phyloP scores from a whole-genome alignment of 2,888 invertebrate genomes.

The Amphipoea lucens region DNA sequence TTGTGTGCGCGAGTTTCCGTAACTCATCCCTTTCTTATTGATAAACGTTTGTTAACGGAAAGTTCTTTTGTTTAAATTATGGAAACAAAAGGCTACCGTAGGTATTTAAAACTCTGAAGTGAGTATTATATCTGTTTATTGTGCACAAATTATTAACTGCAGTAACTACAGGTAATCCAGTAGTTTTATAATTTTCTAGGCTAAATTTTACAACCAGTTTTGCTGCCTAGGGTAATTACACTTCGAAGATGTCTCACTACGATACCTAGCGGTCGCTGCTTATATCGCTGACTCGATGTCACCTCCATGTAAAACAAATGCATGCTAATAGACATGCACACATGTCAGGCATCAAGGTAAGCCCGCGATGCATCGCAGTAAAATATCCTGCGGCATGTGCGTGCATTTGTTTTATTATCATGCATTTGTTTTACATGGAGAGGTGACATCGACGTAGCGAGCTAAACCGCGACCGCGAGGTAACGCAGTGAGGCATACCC shows the following conservation, averaged over 20 bases:
- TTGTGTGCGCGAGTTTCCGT: slow-evolving; percentile 46
- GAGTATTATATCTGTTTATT: not conserved
- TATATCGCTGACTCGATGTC: not conserved
- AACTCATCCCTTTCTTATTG: slow-evolving; percentile 39
- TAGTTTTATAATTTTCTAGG: not conserved
- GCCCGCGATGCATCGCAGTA: not conserved
- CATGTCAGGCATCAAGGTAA: not conserved
- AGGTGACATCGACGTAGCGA: not conserved
- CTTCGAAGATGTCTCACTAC: not conserved
- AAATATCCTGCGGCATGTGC: not conserved
- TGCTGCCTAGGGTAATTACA: not conserved
- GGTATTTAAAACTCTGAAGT: not conserved
- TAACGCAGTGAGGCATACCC: not conserved
- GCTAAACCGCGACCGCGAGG: not conserved
- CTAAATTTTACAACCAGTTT: not conserved
- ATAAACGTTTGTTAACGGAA: slow-evolving; percentile 6
- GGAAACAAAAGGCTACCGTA: not conserved
- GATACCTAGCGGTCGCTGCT: not conserved
- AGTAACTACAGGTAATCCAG: not conserved
- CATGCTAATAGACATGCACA: not conserved
- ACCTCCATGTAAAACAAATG: not conserved
- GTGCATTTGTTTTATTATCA: not conserved
- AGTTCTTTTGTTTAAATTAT: slow-evolving; percentile 6
- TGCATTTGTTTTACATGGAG: not conserved
- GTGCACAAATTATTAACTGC: not conserved